Percentiles rank a stretch among this genome's conserved stretches.
Conservation (phyloP, 2,113 vertebrate species). For the Lethenteron camtschaticum region DNA sequence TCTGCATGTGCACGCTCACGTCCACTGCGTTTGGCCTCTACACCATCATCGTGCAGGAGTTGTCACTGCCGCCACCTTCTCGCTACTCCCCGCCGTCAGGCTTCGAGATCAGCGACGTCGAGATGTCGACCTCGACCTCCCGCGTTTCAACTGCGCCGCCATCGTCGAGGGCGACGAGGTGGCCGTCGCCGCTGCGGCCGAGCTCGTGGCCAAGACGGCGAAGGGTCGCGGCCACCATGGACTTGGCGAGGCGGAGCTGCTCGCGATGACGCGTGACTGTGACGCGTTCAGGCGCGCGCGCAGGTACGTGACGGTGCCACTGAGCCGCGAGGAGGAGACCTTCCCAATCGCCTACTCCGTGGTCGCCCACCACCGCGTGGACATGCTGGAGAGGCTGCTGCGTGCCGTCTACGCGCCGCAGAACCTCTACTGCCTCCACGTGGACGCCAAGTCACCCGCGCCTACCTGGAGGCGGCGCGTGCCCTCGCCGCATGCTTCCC, state of each 20-base stretch:
- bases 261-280: too few relatives aligned
- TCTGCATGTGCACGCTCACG: too few relatives aligned
- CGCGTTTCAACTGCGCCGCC: conserved; percentile 1
- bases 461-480: conserved; percentile 27
- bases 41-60: too few relatives aligned
- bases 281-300: too few relatives aligned
- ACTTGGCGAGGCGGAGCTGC: too few relatives aligned
- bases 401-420: conserved; percentile 37
- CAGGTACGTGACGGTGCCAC: too few relatives aligned
- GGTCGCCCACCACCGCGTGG: conserved; percentile 52
- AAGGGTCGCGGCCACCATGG: too few relatives aligned
- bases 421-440: conserved; percentile 44
- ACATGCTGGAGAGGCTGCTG: conserved; percentile 26
- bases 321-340: conserved; percentile 28
- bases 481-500: conserved; percentile 45
- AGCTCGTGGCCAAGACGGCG: not conserved
- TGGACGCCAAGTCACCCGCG: conserved; percentile 33
- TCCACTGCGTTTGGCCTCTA: too few relatives aligned
- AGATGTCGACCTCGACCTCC: too few relatives aligned
- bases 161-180: conserved; percentile 1
- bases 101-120: too few relatives aligned
- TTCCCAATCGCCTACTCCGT: conserved; percentile 70
- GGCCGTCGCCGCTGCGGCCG: not conserved
- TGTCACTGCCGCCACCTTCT: too few relatives aligned
- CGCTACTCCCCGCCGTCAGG: too few relatives aligned